Percentiles rank a stretch among this genome's conserved stretches.
These are phyloP conservation scores for Drosophila parvula DNA, from an alignment of 1,140 invertebrate genomes.

Conservation along the genomic window DNA sequence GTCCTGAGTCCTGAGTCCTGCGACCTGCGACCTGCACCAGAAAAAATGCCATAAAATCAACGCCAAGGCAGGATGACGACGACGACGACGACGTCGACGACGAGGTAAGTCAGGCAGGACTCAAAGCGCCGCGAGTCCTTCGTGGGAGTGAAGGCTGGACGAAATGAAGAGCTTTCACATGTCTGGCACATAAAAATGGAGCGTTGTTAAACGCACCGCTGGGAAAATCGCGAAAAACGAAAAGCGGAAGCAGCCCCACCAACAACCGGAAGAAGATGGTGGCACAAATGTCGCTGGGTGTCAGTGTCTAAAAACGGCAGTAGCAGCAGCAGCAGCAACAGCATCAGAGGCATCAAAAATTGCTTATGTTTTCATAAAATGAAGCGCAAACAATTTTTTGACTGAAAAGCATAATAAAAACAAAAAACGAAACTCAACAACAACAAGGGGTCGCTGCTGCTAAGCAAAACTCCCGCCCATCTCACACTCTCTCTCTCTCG, in stretches of 20 bases:
- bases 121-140: constrained; percentile 23
- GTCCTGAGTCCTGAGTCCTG: not conserved
- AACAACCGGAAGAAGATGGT: constrained; percentile 29
- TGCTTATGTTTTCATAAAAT: constrained; percentile 82
- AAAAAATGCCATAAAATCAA: constrained; percentile 80
- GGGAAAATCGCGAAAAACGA: constrained; percentile 54
- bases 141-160: constrained; percentile 24
- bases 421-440: constrained; percentile 30
- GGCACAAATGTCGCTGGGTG: constrained; percentile 57
- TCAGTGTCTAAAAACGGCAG: constrained; percentile 65
- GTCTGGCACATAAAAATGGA: constrained; percentile 80
- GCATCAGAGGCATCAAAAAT: constrained; percentile 64
- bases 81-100: constrained; percentile 42
- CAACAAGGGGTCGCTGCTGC: constrained; percentile 32
- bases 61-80: constrained; percentile 60
- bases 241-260: constrained; percentile 25
- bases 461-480: constrained; percentile 28
- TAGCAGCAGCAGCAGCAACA: constrained; percentile 25
- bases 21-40: constrained; percentile 34
- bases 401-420: constrained; percentile 79
- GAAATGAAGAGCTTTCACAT: constrained; percentile 81
- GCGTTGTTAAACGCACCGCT: constrained; percentile 77
- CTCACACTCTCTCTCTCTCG: constrained; percentile 7
- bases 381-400: constrained; percentile 79
- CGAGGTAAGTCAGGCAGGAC: constrained; percentile 58